These are phyloP conservation scores for Mormoops blainvillei DNA, from an alignment of 2,113 vertebrate species.

Conservation along the genomic window DNA sequence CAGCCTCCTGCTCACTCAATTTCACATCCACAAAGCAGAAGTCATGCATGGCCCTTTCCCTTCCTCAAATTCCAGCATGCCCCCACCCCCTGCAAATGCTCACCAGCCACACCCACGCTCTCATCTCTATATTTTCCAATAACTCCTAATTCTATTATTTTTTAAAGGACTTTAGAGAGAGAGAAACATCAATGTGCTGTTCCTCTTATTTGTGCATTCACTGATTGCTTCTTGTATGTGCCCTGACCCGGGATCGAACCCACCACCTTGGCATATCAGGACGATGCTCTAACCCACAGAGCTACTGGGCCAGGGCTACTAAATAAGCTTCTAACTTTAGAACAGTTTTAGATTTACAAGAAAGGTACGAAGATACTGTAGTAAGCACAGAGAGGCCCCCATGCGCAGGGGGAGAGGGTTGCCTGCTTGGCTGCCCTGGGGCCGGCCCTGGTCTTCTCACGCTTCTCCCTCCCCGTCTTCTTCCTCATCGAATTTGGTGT, in stretches of 20 bases:
- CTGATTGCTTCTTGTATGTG: too few relatives aligned
- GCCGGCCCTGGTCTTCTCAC: neutral
- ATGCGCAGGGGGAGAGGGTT: neutral
- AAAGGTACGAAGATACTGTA: neutral
- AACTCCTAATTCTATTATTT: conserved; percentile 6
- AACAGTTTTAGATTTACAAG: conserved; percentile 33
- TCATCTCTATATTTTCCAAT: conserved; percentile 47
- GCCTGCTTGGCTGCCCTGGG: neutral
- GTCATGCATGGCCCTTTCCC: neutral
- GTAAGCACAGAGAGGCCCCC: neutral
- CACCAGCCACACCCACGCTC: conserved; percentile 31
- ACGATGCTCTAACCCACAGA: neutral
- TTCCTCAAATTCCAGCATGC: conserved; percentile 10
- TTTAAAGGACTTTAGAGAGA: neutral
- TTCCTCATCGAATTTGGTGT: neutral
- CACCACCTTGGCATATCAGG: too few relatives aligned
- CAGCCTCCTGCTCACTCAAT: neutral
- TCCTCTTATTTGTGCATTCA: too few relatives aligned
- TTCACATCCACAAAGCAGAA: neutral
- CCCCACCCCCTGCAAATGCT: neutral
- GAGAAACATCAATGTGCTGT: neutral
- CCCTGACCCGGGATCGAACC: too few relatives aligned
- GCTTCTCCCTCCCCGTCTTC: neutral
- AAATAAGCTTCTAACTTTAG: conserved; percentile 40
- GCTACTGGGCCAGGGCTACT: neutral